Evolutionary conservation across 1,140 invertebrate species (phyloP).

Genomic region (Pinna nobilis): DNA sequence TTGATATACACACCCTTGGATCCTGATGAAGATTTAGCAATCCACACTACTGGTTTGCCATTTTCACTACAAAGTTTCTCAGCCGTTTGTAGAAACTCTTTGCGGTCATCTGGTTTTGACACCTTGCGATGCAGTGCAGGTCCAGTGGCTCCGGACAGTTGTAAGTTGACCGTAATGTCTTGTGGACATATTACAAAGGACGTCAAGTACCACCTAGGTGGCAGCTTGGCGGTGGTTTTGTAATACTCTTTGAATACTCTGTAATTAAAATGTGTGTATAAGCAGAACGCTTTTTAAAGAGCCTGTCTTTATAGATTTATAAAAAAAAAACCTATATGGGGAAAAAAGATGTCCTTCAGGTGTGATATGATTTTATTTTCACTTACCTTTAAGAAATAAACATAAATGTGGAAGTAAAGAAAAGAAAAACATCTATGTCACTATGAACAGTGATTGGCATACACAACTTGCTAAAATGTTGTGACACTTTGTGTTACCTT

Average conservation of each 20-base stretch:
- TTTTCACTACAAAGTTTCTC: conserved; percentile 20
- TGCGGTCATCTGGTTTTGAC: conserved; percentile 54
- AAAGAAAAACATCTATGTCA: too few species aligned
- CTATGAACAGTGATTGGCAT: too few species aligned
- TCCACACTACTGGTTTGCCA: conserved; percentile 50
- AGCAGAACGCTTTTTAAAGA: too few species aligned
- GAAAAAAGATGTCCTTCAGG: too few species aligned
- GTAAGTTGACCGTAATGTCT: conserved; percentile 38
- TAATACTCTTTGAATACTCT: conserved; percentile 58
- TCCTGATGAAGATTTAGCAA: conserved; percentile 58
- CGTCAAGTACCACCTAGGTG: conserved; percentile 53
- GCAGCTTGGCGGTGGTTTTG: conserved; percentile 27
- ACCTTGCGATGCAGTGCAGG: conserved; percentile 19
- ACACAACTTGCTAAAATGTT: too few species aligned
- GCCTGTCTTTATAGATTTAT: too few species aligned
- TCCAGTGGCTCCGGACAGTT: neutral
- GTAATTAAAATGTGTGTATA: too few species aligned
- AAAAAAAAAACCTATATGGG: too few species aligned
- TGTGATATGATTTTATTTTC: too few species aligned
- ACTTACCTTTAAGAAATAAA: too few species aligned
- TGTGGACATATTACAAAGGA: conserved; percentile 56
- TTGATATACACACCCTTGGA: conserved; percentile 53
- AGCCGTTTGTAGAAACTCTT: conserved; percentile 44
- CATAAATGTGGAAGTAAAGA: too few species aligned
- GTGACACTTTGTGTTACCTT: too few species aligned